These are phyloP conservation scores for Latrodectus hesperus DNA, from an alignment of 2,888 invertebrate species.

Conservation along the genomic window DNA sequence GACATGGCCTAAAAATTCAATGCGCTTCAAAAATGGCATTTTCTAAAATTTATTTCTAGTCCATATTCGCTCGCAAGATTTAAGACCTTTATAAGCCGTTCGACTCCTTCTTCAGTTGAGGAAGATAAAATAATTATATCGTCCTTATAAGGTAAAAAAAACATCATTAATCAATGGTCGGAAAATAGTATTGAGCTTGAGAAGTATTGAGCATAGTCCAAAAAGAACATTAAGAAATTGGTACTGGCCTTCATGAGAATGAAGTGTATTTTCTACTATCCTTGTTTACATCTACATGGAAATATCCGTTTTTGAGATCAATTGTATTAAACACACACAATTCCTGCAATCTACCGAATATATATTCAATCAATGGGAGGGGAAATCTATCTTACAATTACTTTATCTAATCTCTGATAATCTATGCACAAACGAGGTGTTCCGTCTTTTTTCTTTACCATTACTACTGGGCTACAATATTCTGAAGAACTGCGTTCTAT, in stretches of 20 bases:
- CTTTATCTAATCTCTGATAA: constrained; percentile 18
- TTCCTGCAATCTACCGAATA: constrained; percentile 9
- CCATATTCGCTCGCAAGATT: constrained; percentile 16
- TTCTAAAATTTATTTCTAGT: constrained; percentile 46
- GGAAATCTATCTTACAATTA: constrained; percentile 22
- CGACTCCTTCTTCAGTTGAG: not conserved
- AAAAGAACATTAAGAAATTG: constrained; percentile 6
- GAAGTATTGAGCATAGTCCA: too few species aligned
- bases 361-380: constrained; percentile 26
- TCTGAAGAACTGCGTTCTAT: too few species aligned
- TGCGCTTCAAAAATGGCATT: constrained; percentile 18
- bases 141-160: constrained; percentile 27
- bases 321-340: constrained; percentile 5
- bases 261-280: constrained; percentile 9
- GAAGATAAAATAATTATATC: constrained; percentile 9
- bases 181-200: constrained; percentile 22
- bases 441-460: constrained; percentile 29
- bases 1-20: constrained; percentile 32
- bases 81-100: constrained; percentile 1
- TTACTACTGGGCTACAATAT: not conserved
- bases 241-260: constrained; percentile 12
- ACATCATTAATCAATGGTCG: not conserved
- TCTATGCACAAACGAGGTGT: constrained; percentile 23
- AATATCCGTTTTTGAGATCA: constrained; percentile 43
- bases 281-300: constrained; percentile 8